Base-by-base conservation (phyloP, 1,140 invertebrate genomes). In the Sitophilus oryzae region DNA sequence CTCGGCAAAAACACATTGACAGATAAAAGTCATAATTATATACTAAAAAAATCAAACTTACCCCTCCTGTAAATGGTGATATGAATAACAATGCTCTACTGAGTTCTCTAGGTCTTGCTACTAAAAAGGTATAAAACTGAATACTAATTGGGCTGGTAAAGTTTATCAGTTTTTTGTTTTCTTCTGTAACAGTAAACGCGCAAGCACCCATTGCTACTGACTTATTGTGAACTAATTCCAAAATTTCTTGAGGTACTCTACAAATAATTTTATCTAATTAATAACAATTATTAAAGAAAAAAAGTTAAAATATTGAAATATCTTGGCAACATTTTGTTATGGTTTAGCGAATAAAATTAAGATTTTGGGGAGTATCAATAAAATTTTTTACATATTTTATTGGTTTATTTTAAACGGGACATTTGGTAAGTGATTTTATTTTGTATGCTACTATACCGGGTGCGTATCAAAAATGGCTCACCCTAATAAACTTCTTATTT, bases 41-140 rank as follows among this genome's bases (percentile, higher is more conserved):
- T n/a, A n/a, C n/a, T 30, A 30, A 30, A 30, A 6, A 30, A 6
- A 38, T 22, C 15, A 25, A 55, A 76, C 76, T 77, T 74, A 89
- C 86, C 70, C 85, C 82, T 23, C 75, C 72, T 2, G 86, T 86
- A 67, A 91, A 96, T 1, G 92, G 92, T 3, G 88, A 82, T 25
- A 91, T 81, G 65, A 95, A 96, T 1, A 95, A 71, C 30, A 90
- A 76, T 0, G 84, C 88, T 62, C 89, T 77, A 54, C 85, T 89
- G 2, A 89, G 72, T 65, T 87, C 85, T 57, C 80, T 77, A 1
- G 89, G 90, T 45, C 82, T 81, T 0, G 85, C 79, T 5, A 84
- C 79, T 44, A 93, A 75, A 62, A 92, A 86, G 0, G 84, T 79
- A 59, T 93, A 91, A 0, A 83, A 76, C 65, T 93, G 88, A 1